These are phyloP conservation scores for Lepidostoma basale DNA, from an alignment of 1,140 invertebrate species.

Conservation along the genomic window DNA sequence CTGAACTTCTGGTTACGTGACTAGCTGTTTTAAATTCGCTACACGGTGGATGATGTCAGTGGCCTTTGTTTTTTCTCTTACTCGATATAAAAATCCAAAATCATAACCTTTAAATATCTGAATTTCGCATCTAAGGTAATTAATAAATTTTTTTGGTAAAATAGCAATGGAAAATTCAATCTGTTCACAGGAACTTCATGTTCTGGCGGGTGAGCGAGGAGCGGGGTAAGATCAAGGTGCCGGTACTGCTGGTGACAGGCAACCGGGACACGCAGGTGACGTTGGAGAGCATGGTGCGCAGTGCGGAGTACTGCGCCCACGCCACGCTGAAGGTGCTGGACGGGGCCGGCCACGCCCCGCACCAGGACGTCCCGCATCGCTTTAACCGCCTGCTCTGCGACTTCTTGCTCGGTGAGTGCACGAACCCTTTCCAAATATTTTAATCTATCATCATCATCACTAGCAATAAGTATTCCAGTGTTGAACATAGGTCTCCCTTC, in stretches of 20 bases:
- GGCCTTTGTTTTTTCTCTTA: too few relatives aligned
- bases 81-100: too few relatives aligned
- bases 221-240: constrained; percentile 53
- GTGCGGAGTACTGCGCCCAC: constrained; percentile 68
- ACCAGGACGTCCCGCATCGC: constrained; percentile 71
- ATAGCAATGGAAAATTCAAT: not conserved
- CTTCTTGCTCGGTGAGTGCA: constrained; percentile 65
- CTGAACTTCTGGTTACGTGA: too few relatives aligned
- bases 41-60: too few relatives aligned
- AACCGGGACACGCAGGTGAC: constrained; percentile 66
- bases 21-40: too few relatives aligned
- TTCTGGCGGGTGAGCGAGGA: constrained; percentile 53
- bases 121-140: too few relatives aligned
- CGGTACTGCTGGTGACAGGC: constrained; percentile 71
- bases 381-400: constrained; percentile 73
- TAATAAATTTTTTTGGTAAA: too few relatives aligned
- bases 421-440: not conserved
- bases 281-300: constrained; percentile 70
- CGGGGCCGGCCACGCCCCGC: constrained; percentile 74
- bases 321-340: constrained; percentile 71
- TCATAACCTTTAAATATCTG: too few relatives aligned
- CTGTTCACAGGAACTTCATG: constrained; percentile 60
- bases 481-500: too few relatives aligned
- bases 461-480: too few relatives aligned
- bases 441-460: too few relatives aligned